A percentile compares a stretch with the other conserved stretches of the same genome.
Conservation (phyloP, 2,888 invertebrate species). For the Proisotoma minuta region DNA sequence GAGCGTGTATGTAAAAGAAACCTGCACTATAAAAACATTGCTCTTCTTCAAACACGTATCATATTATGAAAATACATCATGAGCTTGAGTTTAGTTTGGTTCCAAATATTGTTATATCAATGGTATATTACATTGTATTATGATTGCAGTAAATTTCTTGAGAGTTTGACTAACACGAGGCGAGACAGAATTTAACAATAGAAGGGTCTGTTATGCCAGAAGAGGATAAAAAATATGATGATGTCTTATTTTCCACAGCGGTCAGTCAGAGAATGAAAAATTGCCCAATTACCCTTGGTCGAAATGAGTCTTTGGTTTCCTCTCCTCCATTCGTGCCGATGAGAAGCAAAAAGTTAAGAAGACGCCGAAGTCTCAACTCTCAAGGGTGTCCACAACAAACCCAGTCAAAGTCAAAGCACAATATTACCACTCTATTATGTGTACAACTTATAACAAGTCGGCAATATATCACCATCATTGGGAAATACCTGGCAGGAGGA, state of each 20-base stretch:
- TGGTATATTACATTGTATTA: too few relatives aligned
- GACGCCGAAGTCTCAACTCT: conserved; percentile 37
- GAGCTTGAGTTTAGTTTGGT: too few relatives aligned
- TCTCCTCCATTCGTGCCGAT: conserved; percentile 11
- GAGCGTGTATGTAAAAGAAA: not conserved
- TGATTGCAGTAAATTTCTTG: too few relatives aligned
- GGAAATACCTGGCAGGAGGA: not conserved
- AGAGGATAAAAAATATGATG: conserved; percentile 26
- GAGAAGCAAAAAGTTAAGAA: conserved; percentile 1
- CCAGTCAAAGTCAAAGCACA: conserved; percentile 13
- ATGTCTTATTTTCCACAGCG: conserved; percentile 42
- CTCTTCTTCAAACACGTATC: too few relatives aligned
- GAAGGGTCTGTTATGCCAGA: not conserved
- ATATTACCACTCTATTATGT: conserved; percentile 8
- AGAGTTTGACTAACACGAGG: too few relatives aligned
- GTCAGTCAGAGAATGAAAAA: conserved; percentile 43
- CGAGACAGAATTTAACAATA: not conserved
- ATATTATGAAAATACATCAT: too few relatives aligned
- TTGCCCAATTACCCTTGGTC: conserved; percentile 42
- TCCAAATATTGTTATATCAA: too few relatives aligned
- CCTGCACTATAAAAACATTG: not conserved
- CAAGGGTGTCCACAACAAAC: conserved; percentile 24
- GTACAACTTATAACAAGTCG: conserved; percentile 7
- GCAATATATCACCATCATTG: conserved; percentile 8
- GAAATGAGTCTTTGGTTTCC: conserved; percentile 29